These are phyloP conservation scores for Pollenia griseotomentosa DNA, from an alignment of 2,888 invertebrate genomes.

Conservation along the genomic window DNA sequence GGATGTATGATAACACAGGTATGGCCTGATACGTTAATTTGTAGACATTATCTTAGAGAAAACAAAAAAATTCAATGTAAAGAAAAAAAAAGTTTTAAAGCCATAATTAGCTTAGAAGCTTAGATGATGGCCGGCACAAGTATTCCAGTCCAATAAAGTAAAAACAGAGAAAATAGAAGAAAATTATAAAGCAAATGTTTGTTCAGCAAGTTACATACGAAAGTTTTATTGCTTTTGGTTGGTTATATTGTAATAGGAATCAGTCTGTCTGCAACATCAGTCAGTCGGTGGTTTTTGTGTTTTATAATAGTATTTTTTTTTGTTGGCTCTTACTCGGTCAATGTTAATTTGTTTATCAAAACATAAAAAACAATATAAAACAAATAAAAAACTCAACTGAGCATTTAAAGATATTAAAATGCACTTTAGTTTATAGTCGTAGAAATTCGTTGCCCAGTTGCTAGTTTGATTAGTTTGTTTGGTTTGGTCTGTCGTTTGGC, in stretches of 20 bases:
- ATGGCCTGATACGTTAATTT: constrained; percentile 38
- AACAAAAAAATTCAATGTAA: constrained; percentile 13
- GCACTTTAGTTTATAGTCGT: constrained; percentile 54
- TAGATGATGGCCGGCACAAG: constrained; percentile 56
- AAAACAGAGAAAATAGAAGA: neutral
- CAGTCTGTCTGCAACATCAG: constrained; percentile 11
- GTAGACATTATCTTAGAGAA: constrained; percentile 20
- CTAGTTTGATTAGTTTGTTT: constrained; percentile 43
- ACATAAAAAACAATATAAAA: constrained; percentile 30
- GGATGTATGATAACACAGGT: constrained; percentile 37
- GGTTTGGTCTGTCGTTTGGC: constrained; percentile 6
- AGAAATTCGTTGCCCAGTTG: constrained; percentile 46
- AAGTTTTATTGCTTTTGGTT: neutral
- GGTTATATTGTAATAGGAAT: neutral
- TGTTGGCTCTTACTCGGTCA: constrained; percentile 60
- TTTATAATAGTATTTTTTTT: constrained; percentile 2
- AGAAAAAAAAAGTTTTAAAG: constrained; percentile 33
- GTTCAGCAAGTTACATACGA: constrained; percentile 18
- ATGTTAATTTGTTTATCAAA: constrained; percentile 72
- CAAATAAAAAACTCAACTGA: constrained; percentile 7
- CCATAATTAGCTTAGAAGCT: constrained; percentile 55
- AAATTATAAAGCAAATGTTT: constrained; percentile 45
- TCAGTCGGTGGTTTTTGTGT: constrained; percentile 50
- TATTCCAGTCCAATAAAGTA: neutral
- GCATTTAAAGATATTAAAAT: constrained; percentile 67